Base-by-base conservation (phyloP, 1,140 invertebrate genomes). In the Conus betulinus region DNA sequence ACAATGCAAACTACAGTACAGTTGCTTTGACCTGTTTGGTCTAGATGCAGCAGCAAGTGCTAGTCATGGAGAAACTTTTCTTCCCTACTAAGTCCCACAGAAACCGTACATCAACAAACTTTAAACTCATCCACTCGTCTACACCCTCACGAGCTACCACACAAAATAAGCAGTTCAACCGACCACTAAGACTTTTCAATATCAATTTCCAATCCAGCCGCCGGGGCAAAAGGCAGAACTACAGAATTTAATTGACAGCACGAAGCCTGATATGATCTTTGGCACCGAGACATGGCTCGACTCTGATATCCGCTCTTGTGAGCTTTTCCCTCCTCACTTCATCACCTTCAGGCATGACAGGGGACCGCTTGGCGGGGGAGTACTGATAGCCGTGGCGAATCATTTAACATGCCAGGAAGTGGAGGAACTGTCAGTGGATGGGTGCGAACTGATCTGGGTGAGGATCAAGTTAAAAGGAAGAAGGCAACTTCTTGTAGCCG, bases 1-100 rank as follows among this genome's bases (percentile, higher is more conserved):
- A 74, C 71, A 74, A 74, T 25, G 71, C 71, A 74, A 74, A 74
- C 71, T 74, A 74, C 25, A n/a, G n/a, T n/a, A n/a, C n/a, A 74
- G 71, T 74, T 25, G 71, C 71, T 3, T 74, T 20, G 71, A 74
- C 71, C 25, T 74, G 71, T 74, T 74, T 23, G 71, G 71, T 0
- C 71, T 74, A 17, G 5, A 74, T 60, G 57, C 57, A 60, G 57
- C 57, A 60, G 13, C 71, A 74, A 74, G n/a, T 25, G 20, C 71
- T 5, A 25, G 11, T 15, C 57, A 60, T 8, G 57, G 4, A 60
- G 57, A 60, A 4, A 60, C 15, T 11, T 60, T 15, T 23, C 71
- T 20, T 74, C 20, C 7, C 20, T 74, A 20, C 20, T 8, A 23
- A n/a, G 71, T 7, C 71, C 71, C 7, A 20, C 71, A 74, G 71